A percentile compares a stretch with the other conserved stretches of the same genome.
Conservation (phyloP, 2,888 invertebrate species). For the Drosophila greeni region DNA sequence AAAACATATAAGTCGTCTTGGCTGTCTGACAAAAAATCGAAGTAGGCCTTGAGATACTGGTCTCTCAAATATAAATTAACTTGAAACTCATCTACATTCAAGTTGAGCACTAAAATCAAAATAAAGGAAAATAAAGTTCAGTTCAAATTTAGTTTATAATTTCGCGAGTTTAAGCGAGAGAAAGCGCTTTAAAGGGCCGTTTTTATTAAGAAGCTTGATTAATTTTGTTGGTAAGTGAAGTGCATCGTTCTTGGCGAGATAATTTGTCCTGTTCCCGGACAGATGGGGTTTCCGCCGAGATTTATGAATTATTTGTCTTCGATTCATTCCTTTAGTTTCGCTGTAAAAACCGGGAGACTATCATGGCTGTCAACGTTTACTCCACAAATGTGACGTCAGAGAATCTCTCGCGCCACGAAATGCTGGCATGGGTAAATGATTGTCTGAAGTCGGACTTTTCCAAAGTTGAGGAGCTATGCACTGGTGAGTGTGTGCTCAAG, state of each 20-base stretch:
- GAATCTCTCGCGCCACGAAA: constrained; percentile 98
- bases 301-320: rapidly evolving
- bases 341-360: not conserved
- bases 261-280: not conserved
- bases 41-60: not conserved
- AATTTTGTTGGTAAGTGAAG: not conserved
- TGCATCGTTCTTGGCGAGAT: not conserved
- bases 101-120: not conserved
- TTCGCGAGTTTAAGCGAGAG: not conserved
- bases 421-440: constrained; percentile 99
- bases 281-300: not conserved
- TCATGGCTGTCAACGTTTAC: constrained; percentile 95
- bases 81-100: not conserved
- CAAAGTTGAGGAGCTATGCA: constrained; percentile 98
- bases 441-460: constrained; percentile 93
- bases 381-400: constrained; percentile 98
- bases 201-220: not conserved
- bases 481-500: constrained; percentile 79
- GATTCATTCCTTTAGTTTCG: no score
- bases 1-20: no score
- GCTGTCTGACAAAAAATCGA: not conserved
- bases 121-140: no score
- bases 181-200: not conserved
- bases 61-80: not conserved
- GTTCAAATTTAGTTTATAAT: no score